Conservation (phyloP, 2,888 invertebrate species). For the Stenoptilia bipunctidactyla region DNA sequence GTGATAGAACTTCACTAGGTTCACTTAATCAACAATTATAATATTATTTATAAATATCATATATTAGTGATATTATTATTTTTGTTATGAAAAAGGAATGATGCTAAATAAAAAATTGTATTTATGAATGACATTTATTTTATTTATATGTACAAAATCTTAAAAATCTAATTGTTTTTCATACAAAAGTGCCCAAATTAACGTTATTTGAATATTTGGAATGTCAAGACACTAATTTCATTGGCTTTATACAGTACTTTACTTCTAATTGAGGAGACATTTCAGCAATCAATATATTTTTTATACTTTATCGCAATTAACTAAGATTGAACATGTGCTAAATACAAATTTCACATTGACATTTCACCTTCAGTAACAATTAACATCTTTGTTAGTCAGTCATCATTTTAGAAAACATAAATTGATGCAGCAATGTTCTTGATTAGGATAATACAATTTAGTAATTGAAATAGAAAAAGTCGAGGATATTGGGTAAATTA, state of each 20-base stretch:
- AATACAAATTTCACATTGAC: too few relatives aligned
- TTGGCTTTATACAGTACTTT: conserved; percentile 38
- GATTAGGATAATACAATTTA: conserved; percentile 26
- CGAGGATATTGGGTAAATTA: conserved; percentile 46
- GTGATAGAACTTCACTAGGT: too few relatives aligned
- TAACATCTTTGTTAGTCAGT: conserved; percentile 17
- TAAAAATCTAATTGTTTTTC: conserved; percentile 61
- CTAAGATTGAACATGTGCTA: too few relatives aligned
- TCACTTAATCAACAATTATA: too few relatives aligned
- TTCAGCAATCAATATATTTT: conserved; percentile 27
- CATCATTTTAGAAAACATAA: conserved; percentile 3
- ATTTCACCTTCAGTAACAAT: neutral
- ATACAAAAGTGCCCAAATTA: conserved; percentile 70
- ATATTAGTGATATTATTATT: too few relatives aligned
- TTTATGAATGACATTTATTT: conserved; percentile 69
- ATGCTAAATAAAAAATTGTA: conserved; percentile 28
- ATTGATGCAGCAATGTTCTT: too few relatives aligned
- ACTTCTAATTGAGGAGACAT: neutral
- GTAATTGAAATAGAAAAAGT: conserved; percentile 24
- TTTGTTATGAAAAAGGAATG: neutral
- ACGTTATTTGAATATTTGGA: conserved; percentile 63
- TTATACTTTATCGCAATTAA: conserved; percentile 23
- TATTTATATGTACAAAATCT: conserved; percentile 70
- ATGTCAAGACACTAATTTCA: conserved; percentile 68
- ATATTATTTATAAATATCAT: too few relatives aligned